Evolutionary conservation across 2,797 vertebrate species (phyloP).

Genomic region (Alca torda): DNA sequence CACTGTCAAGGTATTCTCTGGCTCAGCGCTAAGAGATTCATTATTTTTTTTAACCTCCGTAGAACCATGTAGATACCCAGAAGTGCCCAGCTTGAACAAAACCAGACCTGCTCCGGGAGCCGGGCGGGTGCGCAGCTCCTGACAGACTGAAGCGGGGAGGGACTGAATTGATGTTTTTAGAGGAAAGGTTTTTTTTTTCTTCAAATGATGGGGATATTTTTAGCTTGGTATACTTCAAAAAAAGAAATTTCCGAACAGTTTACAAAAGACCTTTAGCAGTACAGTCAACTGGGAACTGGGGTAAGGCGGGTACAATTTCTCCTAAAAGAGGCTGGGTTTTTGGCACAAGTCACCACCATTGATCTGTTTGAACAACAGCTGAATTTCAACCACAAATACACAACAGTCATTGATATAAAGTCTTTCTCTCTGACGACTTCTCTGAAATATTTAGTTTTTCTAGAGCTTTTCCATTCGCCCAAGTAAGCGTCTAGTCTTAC

Average conservation of each 20-base stretch:
- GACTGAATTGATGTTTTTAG: rapidly evolving
- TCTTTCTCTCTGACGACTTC: not conserved
- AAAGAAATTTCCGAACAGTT: not conserved
- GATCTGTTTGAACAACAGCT: not conserved
- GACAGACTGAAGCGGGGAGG: not conserved
- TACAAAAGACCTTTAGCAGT: not conserved
- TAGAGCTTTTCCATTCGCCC: not conserved
- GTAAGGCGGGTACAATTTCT: not conserved
- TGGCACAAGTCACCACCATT: not conserved
- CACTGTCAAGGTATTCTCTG: too few species aligned
- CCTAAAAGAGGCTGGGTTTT: not conserved
- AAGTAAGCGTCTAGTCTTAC: rapidly evolving
- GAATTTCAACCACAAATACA: not conserved
- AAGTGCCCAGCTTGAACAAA: not conserved
- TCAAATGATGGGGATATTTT: not conserved
- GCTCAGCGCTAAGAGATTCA: not conserved
- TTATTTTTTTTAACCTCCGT: not conserved
- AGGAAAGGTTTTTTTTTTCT: not conserved
- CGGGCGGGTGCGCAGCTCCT: not conserved
- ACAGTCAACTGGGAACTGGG: not conserved
- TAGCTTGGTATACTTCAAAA: not conserved
- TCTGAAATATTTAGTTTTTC: not conserved
- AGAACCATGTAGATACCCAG: not conserved
- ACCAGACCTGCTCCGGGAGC: rapidly evolving
- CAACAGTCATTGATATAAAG: not conserved